These are phyloP conservation scores for Tipula lateralis DNA, from an alignment of 2,888 invertebrate species.

Conservation along the genomic window DNA sequence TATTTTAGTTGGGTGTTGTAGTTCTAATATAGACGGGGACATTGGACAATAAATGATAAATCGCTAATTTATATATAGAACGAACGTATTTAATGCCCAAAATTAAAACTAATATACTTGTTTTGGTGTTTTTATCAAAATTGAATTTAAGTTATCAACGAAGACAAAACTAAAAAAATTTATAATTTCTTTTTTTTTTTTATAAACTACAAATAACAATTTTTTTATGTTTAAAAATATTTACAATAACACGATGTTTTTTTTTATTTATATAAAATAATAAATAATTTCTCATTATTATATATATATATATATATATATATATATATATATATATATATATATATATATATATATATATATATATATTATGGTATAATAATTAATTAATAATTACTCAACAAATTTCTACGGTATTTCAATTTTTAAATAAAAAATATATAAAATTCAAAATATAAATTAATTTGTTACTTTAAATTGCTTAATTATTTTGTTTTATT, in stretches of 20 bases:
- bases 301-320: no score
- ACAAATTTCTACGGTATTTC: not conserved
- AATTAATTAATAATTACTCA: conserved; percentile 11
- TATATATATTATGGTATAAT: not conserved
- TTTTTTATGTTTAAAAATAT: not conserved
- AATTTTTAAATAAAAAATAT: not conserved
- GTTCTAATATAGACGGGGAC: not conserved
- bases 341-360: no score
- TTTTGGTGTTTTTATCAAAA: not conserved
- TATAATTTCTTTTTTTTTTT: not conserved
- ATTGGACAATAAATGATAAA: not conserved
- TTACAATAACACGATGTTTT: not conserved
- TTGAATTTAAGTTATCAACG: not conserved
- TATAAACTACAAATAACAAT: not conserved
- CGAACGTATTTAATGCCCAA: not conserved
- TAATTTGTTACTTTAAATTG: not conserved
- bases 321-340: no score
- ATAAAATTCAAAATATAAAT: not conserved
- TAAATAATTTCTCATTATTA: not conserved
- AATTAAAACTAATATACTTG: not conserved
- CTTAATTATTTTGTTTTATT: not conserved
- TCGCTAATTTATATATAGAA: not conserved
- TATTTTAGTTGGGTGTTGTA: not conserved
- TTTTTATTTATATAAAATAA: not conserved
- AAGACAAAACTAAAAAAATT: not conserved